These are phyloP conservation scores for Choristoneura rosaceana DNA, from an alignment of 2,888 invertebrate species.

Conservation along the genomic window DNA sequence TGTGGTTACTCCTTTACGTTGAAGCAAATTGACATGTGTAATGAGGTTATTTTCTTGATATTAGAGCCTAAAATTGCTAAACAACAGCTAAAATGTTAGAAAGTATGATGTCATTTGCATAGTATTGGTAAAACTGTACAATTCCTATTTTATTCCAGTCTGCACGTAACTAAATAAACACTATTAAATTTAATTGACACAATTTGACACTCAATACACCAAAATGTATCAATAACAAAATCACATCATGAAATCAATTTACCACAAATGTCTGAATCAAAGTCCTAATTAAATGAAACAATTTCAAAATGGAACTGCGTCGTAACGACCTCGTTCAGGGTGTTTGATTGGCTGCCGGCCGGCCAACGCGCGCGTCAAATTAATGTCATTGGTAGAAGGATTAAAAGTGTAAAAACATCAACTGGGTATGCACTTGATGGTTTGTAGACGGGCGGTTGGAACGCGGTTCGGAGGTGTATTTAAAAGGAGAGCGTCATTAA, in stretches of 20 bases:
- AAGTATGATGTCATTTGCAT: too few species aligned
- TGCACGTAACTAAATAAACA: too few species aligned
- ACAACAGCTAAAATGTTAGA: too few species aligned
- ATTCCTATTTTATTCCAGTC: too few species aligned
- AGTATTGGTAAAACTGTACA: too few species aligned
- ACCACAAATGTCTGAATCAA: neutral
- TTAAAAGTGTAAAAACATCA: constrained; percentile 34
- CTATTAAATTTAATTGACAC: too few species aligned
- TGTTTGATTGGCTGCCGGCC: constrained; percentile 51
- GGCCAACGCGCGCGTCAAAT: constrained; percentile 35
- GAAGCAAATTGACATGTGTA: too few species aligned
- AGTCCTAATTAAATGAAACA: constrained; percentile 19
- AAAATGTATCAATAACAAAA: too few species aligned
- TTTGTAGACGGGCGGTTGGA: constrained; percentile 25
- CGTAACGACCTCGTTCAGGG: constrained; percentile 47
- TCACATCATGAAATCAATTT: constrained; percentile 3
- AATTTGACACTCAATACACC: too few species aligned
- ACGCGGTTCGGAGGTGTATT: constrained; percentile 10
- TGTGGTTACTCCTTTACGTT: too few species aligned
- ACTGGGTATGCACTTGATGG: constrained; percentile 4
- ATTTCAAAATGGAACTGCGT: constrained; percentile 33
- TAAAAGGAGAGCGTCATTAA: neutral
- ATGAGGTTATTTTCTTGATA: too few species aligned
- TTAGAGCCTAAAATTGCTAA: too few species aligned
- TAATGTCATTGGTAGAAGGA: constrained; percentile 38